Base-by-base conservation (phyloP, 2,113 vertebrate genomes). In the Microtus ochrogaster region DNA sequence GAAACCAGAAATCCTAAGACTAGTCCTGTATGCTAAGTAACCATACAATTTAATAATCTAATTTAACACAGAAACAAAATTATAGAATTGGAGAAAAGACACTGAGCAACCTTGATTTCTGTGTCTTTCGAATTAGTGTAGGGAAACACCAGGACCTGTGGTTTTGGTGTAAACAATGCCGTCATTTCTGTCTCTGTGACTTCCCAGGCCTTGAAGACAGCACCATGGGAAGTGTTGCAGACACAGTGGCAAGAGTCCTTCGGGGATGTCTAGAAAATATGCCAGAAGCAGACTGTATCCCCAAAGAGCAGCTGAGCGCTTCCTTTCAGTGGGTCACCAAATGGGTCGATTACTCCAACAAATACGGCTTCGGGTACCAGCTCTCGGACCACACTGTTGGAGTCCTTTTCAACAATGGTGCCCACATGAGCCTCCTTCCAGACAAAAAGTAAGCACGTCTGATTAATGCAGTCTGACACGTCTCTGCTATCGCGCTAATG, bases 291-390 rank as follows among this genome's bases (percentile, higher is more conserved):
- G 99, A 99, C 39, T 97, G 98, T 96, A 99, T 99, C 95, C 99
- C 99, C 90, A 99, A 99, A 97, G 98, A 99, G 89, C 99, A 99
- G 90, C 97, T 99, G 89, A 98, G 98, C 97, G 97, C 98, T 49
- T 99, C 98, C 72, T 99, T 99, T 97, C 99, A 99, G 87, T 99
- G 99, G 99, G 99, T 99, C 98, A 99, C 99, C 90, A 99, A 99
- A 97, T 99, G 99, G 99, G 99, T 99, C 88, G 99, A 99, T 98
- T 99, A 99, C 95, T 99, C 99, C 63, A 99, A 99, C 98, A 99
- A 99, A 97, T 99, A 99, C 0, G 99, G 99, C 98, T 99, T 99
- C 95, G 99, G 99, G 3, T 99, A 99, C 98, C 99, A 99, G 98
- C 98, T 99, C 96, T 99, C 99, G 4, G 99, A 99, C 98, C 99